These are phyloP conservation scores for Cyprinodon tularosa DNA, from an alignment of 2,113 vertebrate species.

Conservation along the genomic window DNA sequence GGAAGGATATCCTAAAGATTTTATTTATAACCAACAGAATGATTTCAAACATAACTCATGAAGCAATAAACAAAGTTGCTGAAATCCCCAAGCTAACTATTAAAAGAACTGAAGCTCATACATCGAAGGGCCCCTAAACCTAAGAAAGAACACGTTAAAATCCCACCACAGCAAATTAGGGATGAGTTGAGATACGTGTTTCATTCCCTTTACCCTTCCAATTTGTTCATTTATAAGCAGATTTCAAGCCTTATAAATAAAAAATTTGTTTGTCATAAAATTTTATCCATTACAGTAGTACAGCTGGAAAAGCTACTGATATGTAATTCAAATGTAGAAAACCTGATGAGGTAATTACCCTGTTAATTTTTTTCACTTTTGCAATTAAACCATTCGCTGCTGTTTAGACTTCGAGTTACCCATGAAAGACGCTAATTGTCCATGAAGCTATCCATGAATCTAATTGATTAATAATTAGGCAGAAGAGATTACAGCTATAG, in stretches of 20 bases:
- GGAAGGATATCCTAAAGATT: no score
- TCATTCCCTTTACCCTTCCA: neutral
- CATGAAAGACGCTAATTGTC: constrained; percentile 12
- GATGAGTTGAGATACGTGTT: neutral
- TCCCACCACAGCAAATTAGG: neutral
- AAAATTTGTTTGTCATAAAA: neutral
- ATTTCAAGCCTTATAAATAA: neutral
- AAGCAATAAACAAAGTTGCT: no score
- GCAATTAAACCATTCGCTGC: constrained; percentile 1
- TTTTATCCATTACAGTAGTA: neutral
- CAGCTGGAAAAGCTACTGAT: neutral
- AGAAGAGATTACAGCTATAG: constrained; percentile 21
- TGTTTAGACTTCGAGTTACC: neutral
- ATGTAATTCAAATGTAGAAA: neutral
- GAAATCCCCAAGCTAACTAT: neutral
- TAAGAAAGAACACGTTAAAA: neutral
- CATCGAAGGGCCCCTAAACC: neutral
- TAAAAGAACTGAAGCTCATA: neutral
- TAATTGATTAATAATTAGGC: constrained; percentile 27
- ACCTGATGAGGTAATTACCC: neutral
- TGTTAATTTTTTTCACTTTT: constrained; percentile 2
- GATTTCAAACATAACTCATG: no score
- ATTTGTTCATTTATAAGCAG: neutral
- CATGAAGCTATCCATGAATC: constrained; percentile 33
- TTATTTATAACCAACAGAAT: no score